Percentiles rank a stretch among this genome's conserved stretches.
These are phyloP conservation scores for Tetranychus urticae DNA, from an alignment of 1,140 invertebrate genomes.

Conservation along the genomic window DNA sequence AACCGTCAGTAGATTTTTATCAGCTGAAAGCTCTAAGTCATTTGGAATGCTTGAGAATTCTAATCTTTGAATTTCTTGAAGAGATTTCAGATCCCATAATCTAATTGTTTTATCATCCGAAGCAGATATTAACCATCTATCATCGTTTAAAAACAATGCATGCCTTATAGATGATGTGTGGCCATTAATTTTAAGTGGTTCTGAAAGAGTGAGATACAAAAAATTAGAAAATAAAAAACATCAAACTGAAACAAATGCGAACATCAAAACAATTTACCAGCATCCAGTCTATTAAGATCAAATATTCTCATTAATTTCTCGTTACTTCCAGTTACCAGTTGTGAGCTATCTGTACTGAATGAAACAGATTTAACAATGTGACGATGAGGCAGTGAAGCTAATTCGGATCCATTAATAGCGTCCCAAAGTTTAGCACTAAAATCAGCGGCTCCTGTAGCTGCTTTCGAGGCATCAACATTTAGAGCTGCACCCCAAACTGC, in stretches of 20 bases:
- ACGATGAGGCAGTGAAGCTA: conserved; percentile 81
- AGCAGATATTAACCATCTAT: conserved; percentile 56
- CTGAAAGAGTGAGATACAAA: conserved; percentile 21
- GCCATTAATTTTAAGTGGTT: conserved; percentile 45
- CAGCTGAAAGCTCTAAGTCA: conserved; percentile 66
- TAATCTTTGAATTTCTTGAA: conserved; percentile 52
- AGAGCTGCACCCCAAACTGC: conserved; percentile 92
- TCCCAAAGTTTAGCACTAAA: conserved; percentile 92
- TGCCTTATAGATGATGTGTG: conserved; percentile 61
- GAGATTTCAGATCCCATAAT: conserved; percentile 51
- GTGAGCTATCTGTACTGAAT: conserved; percentile 53
- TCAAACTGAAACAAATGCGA: too few species aligned
- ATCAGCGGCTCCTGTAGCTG: conserved; percentile 84
- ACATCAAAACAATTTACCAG: neutral
- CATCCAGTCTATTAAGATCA: conserved; percentile 63
- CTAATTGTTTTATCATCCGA: conserved; percentile 73
- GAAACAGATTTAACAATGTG: conserved; percentile 91
- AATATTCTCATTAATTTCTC: conserved; percentile 77
- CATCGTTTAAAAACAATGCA: conserved; percentile 47
- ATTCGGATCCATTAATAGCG: conserved; percentile 64
- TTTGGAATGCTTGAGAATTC: conserved; percentile 57
- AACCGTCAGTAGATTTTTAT: conserved; percentile 58
- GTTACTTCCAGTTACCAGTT: conserved; percentile 72
- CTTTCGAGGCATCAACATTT: conserved; percentile 61
- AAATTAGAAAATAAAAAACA: too few species aligned